These are phyloP conservation scores for Autographa gamma DNA, from an alignment of 2,888 invertebrate genomes.

Conservation along the genomic window DNA sequence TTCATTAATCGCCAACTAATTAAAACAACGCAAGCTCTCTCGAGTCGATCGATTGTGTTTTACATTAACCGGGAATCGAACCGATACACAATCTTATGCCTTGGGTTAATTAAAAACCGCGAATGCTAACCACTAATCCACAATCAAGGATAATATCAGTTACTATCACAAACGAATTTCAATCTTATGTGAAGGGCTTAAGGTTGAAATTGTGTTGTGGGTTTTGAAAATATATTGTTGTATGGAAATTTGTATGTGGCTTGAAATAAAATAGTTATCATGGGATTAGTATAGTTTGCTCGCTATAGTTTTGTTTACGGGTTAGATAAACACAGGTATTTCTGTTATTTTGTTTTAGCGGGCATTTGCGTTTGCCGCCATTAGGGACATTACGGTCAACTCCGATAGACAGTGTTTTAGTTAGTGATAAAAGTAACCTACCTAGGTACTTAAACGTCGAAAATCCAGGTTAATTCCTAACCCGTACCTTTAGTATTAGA, in stretches of 20 bases:
- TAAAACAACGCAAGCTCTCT: constrained; percentile 53
- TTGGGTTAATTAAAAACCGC: constrained; percentile 59
- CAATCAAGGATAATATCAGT: constrained; percentile 42
- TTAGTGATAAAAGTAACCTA: neutral
- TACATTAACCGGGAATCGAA: constrained; percentile 55
- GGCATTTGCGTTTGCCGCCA: neutral
- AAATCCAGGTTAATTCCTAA: too few relatives aligned
- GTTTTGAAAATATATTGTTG: neutral
- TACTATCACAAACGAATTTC: constrained; percentile 6
- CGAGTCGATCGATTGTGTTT: constrained; percentile 51
- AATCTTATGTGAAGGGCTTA: accelerated
- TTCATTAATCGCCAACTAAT: constrained; percentile 55
- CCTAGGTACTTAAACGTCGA: too few relatives aligned
- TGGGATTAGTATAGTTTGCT: constrained; percentile 12
- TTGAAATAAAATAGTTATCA: constrained; percentile 26
- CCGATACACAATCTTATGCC: constrained; percentile 54
- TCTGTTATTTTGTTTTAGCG: neutral
- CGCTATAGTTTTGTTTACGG: neutral
- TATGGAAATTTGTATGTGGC: constrained; percentile 13
- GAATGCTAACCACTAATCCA: constrained; percentile 31
- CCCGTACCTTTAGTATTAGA: too few relatives aligned
- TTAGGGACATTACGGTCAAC: neutral
- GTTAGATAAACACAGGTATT: neutral
- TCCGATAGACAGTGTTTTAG: neutral
- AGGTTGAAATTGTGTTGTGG: constrained; percentile 11